Percentiles rank a stretch among this genome's conserved stretches.
Evolutionary conservation across 2,888 invertebrate genomes (phyloP).

Genomic region (Eupithecia subumbrata): DNA sequence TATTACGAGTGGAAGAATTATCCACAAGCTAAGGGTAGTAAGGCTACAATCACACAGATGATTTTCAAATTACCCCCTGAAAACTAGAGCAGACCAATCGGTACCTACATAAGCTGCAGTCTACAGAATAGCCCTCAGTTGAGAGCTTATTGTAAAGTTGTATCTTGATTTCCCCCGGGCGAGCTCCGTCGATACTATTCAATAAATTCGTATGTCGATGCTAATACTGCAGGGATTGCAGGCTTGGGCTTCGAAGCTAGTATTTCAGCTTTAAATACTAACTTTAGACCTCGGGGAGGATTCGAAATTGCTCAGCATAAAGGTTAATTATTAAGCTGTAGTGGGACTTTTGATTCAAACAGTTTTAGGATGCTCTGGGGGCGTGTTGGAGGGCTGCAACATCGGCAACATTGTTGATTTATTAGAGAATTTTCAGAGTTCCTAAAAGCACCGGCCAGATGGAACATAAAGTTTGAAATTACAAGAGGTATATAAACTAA

Average conservation of each 20-base stretch:
- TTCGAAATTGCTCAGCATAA: neutral
- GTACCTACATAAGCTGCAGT: neutral
- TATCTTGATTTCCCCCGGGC: slow-evolving; percentile 28
- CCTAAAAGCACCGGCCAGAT: neutral
- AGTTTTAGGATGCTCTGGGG: slow-evolving; percentile 4
- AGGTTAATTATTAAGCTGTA: slow-evolving; percentile 12
- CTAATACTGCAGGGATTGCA: slow-evolving; percentile 26
- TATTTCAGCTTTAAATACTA: slow-evolving; percentile 21
- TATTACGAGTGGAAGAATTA: too few species aligned
- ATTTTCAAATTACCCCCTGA: neutral
- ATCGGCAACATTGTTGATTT: neutral
- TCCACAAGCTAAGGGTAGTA: too few species aligned
- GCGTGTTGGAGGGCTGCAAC: neutral
- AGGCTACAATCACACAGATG: too few species aligned
- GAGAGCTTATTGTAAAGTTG: slow-evolving; percentile 23
- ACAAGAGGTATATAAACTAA: neutral
- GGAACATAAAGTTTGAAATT: neutral
- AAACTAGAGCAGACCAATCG: neutral
- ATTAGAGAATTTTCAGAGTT: neutral
- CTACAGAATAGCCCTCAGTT: slow-evolving; percentile 5
- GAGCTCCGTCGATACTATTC: slow-evolving; percentile 22
- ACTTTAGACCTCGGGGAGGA: slow-evolving; percentile 2
- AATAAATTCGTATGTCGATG: slow-evolving; percentile 35
- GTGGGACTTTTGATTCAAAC: neutral
- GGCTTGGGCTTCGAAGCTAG: slow-evolving; percentile 17